Evolutionary conservation across 2,797 vertebrate species (phyloP), one percentile per base, ranked within the genome.

Genomic region (Enteromius anoplus): DNA sequence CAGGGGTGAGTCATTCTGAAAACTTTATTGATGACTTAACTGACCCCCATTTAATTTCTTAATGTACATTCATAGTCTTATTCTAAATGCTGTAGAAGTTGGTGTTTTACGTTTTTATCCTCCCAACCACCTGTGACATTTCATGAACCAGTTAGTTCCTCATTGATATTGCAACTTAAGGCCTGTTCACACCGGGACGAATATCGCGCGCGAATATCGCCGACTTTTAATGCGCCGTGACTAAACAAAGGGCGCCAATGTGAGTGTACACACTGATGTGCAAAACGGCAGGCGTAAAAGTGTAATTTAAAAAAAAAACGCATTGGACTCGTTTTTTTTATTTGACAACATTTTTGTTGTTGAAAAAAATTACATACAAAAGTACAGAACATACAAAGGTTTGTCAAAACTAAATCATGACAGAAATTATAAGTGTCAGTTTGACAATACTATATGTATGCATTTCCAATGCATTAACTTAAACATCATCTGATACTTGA

Each of bases 1-100:
- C 94, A 86, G 98, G 97, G 96, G 98, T 99, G 95, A 93, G 97
- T 40, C 6, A 29, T 5, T 62, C 9, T 37, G 37, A 17, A n/a
- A 15, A 23, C 34, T 7, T 19, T 40, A 37, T 17, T 15, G 12
- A 26, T 64, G 26, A 32, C 6, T 32, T 32, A 64, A 77, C 69
- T 29, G 47, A 53, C 6, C 40, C 29, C 2, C 8, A 5, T 76
- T 55, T 58, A 40, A 34, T 55, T 42, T 47, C n/a, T 60, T 15
- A 58, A 45, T n/a, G 17, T 5, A 15, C 2, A 0, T 80, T 42
- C 0, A 7, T 29, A 19, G 34, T 60, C 23, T 58, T 60, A 80
- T 53, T 26, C 3, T 40, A 5, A 78, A 78, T 21, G 34, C 7
- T 78, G 23, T 8, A 12, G 26, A 19, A 26, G 29, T 40, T 32